Conservation (phyloP, 2,797 vertebrate species). For the Peromyscus melanophrys region DNA sequence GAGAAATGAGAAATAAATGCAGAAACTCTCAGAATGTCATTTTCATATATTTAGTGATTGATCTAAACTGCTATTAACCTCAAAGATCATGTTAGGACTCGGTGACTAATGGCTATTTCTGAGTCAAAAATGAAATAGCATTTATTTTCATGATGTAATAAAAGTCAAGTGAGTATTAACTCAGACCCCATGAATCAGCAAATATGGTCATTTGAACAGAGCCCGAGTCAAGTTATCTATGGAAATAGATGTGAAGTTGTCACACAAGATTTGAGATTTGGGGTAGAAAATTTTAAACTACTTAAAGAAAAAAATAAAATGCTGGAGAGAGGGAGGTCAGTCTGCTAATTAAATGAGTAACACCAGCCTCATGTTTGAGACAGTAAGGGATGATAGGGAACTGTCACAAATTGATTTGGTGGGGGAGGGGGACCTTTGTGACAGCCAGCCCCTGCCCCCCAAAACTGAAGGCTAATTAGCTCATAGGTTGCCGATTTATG, state of each 20-base stretch:
- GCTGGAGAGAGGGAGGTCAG: neutral
- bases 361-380: neutral
- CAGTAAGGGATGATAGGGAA: neutral
- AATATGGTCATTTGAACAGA: slow-evolving; percentile 51
- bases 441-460: neutral
- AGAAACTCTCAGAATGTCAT: slow-evolving; percentile 56
- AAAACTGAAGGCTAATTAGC: neutral
- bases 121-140: slow-evolving; percentile 82
- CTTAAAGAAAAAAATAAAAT: neutral
- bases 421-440: neutral
- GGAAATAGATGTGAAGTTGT: slow-evolving; percentile 47
- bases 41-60: slow-evolving; percentile 76
- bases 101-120: slow-evolving; percentile 81
- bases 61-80: slow-evolving; percentile 74
- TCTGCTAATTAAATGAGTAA: neutral
- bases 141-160: slow-evolving; percentile 80
- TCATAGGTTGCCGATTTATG: neutral
- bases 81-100: slow-evolving; percentile 68
- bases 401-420: slow-evolving; percentile 27
- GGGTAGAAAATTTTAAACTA: slow-evolving; percentile 38
- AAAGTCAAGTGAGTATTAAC: slow-evolving; percentile 74
- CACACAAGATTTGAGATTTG: slow-evolving; percentile 46
- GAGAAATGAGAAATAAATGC: slow-evolving; percentile 74
- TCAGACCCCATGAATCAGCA: slow-evolving; percentile 77
- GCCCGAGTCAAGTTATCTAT: slow-evolving; percentile 24